A percentile compares a stretch with the other conserved stretches of the same genome.
Conservation (phyloP, 2,888 invertebrate species). For the Amphipoea oculea region DNA sequence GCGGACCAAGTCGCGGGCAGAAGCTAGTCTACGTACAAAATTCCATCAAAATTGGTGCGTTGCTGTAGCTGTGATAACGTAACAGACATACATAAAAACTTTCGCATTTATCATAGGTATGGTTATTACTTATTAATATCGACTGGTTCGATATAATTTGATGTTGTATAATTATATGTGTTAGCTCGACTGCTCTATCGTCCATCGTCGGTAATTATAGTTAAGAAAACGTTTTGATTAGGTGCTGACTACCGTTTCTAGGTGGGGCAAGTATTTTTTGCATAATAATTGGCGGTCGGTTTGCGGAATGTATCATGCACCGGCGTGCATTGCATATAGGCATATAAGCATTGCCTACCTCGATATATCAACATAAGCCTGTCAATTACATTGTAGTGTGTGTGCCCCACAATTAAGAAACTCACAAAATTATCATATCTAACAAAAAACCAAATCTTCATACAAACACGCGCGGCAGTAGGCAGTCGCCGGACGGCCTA, state of each 20-base stretch:
- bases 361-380: too few relatives aligned
- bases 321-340: too few relatives aligned
- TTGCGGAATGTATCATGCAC: too few relatives aligned
- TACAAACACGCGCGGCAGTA: too few relatives aligned
- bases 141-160: conserved; percentile 41
- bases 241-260: conserved; percentile 31
- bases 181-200: conserved; percentile 21
- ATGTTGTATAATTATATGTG: conserved; percentile 43
- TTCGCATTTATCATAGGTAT: conserved; percentile 2
- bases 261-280: conserved; percentile 19
- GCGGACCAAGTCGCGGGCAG: too few relatives aligned
- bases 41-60: neutral
- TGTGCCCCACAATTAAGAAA: too few relatives aligned
- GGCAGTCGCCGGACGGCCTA: too few relatives aligned
- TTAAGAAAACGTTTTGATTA: conserved; percentile 30
- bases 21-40: neutral
- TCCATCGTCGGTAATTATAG: conserved; percentile 49
- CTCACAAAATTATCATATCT: too few relatives aligned
- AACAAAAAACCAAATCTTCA: too few relatives aligned
- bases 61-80: neutral
- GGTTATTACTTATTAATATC: conserved; percentile 2
- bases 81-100: neutral
- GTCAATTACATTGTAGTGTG: too few relatives aligned
- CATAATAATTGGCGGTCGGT: neutral
- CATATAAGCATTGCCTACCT: too few relatives aligned